Base-by-base conservation (phyloP, 2,113 vertebrate genomes). In the Esox niger region DNA sequence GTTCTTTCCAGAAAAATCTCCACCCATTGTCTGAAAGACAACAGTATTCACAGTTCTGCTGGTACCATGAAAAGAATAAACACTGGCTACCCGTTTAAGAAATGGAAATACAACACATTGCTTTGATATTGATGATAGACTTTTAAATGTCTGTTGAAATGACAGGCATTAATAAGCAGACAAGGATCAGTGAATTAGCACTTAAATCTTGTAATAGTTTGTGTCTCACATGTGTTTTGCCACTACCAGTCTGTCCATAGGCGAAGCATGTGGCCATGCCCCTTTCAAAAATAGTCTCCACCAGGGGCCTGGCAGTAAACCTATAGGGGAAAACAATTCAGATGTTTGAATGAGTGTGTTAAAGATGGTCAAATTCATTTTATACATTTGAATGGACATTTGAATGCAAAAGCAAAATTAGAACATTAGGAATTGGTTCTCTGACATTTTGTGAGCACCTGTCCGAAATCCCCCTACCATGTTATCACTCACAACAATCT, bases 251-350 rank as follows among this genome's bases (percentile, higher is more conserved):
- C 83, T 99, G 97, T 2, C 96, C 96, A 69, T 98, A 99, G 2
- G 97, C 97, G 81, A 99, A 99, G 78, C 97, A 99, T 10, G 97
- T 99, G 55, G 97, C 96, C 97, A 99, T 98, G 68, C 97, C 97
- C 68, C 94, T 92, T 82, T 99, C 96, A 89, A 98, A 99, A 83
- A 98, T 97, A 35, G 97, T 99, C 89, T 99, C 97, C 59, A 99
- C 96, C 65, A 99, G 85, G 15, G 97, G 97, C 78, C 95, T 91
- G 83, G 97, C 97, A 57, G 97, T 98, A 88, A 98, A 99, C 84
- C 97, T 99, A 88, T 25, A 74, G 17, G 31, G 70, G 10, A 74
- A 32, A 68, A n/a, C 20, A 23, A 6, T 75, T 20, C 20, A 65
- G 30, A 78, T 27, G 13, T n/a, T n/a, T n/a, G n/a, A n/a, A n/a